Evolutionary conservation across 2,888 invertebrate genomes (phyloP), one percentile per base, ranked within the genome.

Genomic region (Eledona agricola): DNA sequence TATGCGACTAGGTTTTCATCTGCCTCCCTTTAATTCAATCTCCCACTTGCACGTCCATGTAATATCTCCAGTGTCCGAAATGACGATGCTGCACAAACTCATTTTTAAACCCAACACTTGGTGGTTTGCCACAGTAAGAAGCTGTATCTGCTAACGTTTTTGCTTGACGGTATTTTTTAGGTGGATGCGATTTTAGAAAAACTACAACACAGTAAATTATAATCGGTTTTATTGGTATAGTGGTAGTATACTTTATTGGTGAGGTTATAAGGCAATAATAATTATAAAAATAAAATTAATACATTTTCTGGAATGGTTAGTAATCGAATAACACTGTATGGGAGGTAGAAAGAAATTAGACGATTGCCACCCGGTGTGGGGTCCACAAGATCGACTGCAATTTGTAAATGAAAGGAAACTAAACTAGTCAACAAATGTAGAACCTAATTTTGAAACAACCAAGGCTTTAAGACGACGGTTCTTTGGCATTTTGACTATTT

Each of bases 11-110:
- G 96, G 96, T 0, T 96, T 93, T 70, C 95, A 96, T 72, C 88
- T 92, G 87, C 95, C 96, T 0, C 96, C 96, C 0, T 94, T 94
- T 75, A 85, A 88, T 51, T 87, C 89, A 1, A 83, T 96, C 0
- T 74, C 78, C 31, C 96, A 96, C 75, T 77, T 93, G 3, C 96
- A 96, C 73, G 78, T 96, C 47, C 96, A 96, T 67, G 83, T 87
- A 0, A 94, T 96, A 42, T 86, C 89, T 0, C 93, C 95, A 0
- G 81, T 82, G 7, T 83, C 84, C 0, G 81, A 86, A 54, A 91
- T 96, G 88, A 80, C 84, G 0, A 81, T 85, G 6, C 53, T 88
- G 0, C 77, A 81, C 2, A 79, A 82, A 45, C 62, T 83, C 54
- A 81, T 91, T 56, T 95, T 91, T 67, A 84, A 77, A 69, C 84